Evolutionary conservation across 2,797 vertebrate species (phyloP).

Genomic region (Rhynchonycteris naso): DNA sequence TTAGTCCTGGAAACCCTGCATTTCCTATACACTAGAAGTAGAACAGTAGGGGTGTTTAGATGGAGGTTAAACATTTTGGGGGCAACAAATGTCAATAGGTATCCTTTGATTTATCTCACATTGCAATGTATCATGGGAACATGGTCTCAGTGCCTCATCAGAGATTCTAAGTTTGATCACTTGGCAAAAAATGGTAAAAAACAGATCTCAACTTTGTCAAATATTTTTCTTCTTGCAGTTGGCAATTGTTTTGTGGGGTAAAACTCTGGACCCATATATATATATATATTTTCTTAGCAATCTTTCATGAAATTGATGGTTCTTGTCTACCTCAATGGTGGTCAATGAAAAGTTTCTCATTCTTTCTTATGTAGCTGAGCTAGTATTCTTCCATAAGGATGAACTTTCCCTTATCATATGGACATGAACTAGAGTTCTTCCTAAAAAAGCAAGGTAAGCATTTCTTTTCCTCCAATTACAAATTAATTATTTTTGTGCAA

Average conservation of each 20-base stretch:
- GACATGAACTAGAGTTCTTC: background rate
- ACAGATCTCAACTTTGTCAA: background rate
- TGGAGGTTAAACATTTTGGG: background rate
- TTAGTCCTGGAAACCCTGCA: background rate
- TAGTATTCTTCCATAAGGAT: background rate
- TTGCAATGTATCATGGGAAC: background rate
- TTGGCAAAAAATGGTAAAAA: background rate
- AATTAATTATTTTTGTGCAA: slow-evolving; percentile 1
- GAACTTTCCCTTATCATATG: background rate
- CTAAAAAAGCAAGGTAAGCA: background rate
- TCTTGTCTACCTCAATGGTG: background rate
- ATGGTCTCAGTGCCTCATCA: no score
- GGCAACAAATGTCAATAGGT: background rate
- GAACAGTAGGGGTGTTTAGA: background rate
- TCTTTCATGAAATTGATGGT: background rate
- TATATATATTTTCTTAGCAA: background rate
- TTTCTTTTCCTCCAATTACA: background rate
- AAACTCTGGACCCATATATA: background rate
- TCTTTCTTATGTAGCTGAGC: background rate
- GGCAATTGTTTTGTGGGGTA: background rate
- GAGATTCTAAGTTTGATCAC: background rate
- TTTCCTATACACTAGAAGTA: background rate
- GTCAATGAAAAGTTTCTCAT: background rate
- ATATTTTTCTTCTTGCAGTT: background rate
- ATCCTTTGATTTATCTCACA: background rate